These are phyloP conservation scores for Ondatra zibethicus DNA, from an alignment of 2,113 vertebrate genomes.

Conservation along the genomic window DNA sequence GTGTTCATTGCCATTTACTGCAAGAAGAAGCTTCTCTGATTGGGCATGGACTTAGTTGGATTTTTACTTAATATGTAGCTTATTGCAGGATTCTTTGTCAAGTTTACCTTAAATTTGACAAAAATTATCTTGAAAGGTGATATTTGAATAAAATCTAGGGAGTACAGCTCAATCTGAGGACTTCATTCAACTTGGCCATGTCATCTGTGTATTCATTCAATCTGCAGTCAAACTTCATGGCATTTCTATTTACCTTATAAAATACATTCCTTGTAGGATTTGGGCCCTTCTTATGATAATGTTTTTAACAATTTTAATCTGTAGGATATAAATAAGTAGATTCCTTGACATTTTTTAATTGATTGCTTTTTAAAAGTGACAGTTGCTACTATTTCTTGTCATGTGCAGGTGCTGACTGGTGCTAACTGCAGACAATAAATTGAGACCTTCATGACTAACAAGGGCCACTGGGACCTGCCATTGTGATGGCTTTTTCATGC, in stretches of 20 bases:
- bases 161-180: not conserved
- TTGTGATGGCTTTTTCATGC: not conserved
- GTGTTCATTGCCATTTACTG: not conserved
- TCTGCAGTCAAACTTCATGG: not conserved
- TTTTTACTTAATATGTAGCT: not conserved
- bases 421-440: conserved; percentile 5
- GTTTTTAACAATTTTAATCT: conserved; percentile 57
- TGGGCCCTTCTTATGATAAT: not conserved
- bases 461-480: not conserved
- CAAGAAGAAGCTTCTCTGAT: not conserved
- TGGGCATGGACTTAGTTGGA: too few relatives aligned
- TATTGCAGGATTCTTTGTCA: not conserved
- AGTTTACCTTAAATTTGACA: not conserved
- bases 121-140: not conserved
- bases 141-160: not conserved
- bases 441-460: not conserved
- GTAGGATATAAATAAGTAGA: conserved; percentile 2
- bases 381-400: conserved; percentile 35
- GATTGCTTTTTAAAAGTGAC: conserved; percentile 27
- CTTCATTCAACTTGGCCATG: not conserved
- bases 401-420: not conserved
- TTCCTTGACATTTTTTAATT: conserved; percentile 52
- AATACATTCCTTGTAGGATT: not conserved
- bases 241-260: not conserved
- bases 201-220: not conserved